A percentile compares a stretch with the other conserved stretches of the same genome.
These are phyloP conservation scores for Tipula confusa DNA, from an alignment of 2,888 invertebrate genomes.

Conservation along the genomic window DNA sequence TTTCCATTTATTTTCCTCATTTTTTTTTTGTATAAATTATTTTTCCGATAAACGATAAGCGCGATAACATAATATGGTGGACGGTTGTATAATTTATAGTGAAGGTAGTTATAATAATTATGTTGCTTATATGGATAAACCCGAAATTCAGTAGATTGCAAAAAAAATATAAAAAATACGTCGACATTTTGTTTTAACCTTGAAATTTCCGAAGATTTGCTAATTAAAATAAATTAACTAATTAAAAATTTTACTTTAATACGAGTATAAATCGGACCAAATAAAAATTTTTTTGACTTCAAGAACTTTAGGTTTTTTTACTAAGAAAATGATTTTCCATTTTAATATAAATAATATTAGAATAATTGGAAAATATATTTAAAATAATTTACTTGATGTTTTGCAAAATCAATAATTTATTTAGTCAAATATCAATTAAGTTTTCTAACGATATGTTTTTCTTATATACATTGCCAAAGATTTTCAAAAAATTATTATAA, in stretches of 20 bases:
- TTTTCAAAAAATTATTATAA: too few relatives aligned
- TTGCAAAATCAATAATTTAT: not conserved
- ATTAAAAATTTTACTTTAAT: not conserved
- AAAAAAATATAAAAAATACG: too few relatives aligned
- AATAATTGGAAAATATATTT: too few relatives aligned
- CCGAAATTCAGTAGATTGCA: too few relatives aligned
- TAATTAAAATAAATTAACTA: not conserved
- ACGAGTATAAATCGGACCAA: not conserved
- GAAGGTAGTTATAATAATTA: too few relatives aligned
- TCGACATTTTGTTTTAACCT: too few relatives aligned
- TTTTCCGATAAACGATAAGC: not conserved
- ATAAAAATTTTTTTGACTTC: too few relatives aligned
- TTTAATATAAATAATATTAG: too few relatives aligned
- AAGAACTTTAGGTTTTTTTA: not conserved
- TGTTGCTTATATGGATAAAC: too few relatives aligned
- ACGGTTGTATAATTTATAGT: not conserved
- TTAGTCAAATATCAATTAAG: not conserved
- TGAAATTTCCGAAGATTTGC: too few relatives aligned
- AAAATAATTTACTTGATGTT: not conserved
- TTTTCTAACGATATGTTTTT: too few relatives aligned
- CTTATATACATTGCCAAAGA: too few relatives aligned
- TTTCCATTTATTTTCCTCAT: not conserved
- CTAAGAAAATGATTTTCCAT: not conserved
- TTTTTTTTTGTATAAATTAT: not conserved
- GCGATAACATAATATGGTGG: not conserved